A percentile compares a stretch with the other conserved stretches of the same genome.
Conservation (phyloP, 2,113 vertebrate species). For the Jacana jacana region DNA sequence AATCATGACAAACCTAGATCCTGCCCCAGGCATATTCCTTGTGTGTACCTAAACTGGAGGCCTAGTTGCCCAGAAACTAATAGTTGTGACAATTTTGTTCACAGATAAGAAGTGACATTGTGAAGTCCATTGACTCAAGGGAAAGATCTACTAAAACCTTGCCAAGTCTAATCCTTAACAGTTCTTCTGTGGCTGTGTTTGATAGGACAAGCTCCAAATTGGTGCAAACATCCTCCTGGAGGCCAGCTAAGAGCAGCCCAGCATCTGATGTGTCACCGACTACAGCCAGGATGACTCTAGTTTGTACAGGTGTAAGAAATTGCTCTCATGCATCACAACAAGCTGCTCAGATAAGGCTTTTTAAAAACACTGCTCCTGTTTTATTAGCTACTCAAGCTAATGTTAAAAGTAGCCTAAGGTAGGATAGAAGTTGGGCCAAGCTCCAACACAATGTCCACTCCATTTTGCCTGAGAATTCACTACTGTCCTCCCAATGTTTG, state of each 20-base stretch:
- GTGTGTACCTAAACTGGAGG: not conserved
- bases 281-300: not conserved
- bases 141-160: not conserved
- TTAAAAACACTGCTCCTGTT: not conserved
- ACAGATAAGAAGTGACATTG: not conserved
- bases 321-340: not conserved
- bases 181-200: not conserved
- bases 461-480: not conserved
- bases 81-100: not conserved
- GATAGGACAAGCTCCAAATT: not conserved
- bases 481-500: not conserved
- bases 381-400: not conserved
- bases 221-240: not conserved
- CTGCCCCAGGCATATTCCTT: not conserved
- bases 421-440: not conserved
- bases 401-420: not conserved
- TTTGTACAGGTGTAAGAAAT: not conserved
- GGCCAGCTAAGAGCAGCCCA: not conserved
- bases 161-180: not conserved
- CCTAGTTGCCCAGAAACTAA: not conserved
- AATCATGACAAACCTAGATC: not conserved
- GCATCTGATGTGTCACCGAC: fast-evolving
- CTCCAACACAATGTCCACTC: not conserved
- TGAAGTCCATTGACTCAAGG: not conserved
- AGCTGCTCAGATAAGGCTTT: not conserved